Percentiles rank a stretch among this genome's conserved stretches.
These are phyloP conservation scores for Sebastiscus albofasciatus DNA, from an alignment of 2,797 vertebrate genomes.

Conservation along the genomic window DNA sequence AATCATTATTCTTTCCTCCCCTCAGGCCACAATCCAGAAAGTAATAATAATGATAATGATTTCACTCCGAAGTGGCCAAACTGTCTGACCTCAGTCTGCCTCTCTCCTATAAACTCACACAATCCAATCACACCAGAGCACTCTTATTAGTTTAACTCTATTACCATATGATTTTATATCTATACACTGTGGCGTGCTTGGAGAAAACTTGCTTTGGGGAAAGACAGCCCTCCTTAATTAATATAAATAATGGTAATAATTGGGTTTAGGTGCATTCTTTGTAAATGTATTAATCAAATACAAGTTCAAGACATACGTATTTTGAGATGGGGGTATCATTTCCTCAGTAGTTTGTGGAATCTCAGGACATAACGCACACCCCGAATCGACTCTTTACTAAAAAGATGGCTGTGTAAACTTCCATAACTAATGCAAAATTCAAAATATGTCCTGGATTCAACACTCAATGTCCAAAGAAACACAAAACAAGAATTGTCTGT, in stretches of 20 bases:
- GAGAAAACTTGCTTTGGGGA: neutral
- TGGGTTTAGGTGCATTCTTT: too few species aligned
- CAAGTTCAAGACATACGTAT: neutral
- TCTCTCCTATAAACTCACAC: slow-evolving; percentile 1
- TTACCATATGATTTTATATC: neutral
- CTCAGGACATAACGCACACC: too few species aligned
- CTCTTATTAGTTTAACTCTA: neutral
- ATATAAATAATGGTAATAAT: too few species aligned
- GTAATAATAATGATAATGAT: slow-evolving; percentile 1
- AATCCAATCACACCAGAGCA: neutral
- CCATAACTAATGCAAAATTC: neutral
- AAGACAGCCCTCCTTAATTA: neutral
- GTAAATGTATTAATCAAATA: too few species aligned
- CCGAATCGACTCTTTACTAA: neutral
- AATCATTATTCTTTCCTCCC: slow-evolving; percentile 26
- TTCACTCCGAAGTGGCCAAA: slow-evolving; percentile 8
- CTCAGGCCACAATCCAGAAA: slow-evolving; percentile 8
- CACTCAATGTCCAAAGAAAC: accelerated
- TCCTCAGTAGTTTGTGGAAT: neutral
- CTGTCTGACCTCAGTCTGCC: neutral
- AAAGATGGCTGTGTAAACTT: neutral
- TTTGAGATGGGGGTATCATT: neutral
- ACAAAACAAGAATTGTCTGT: neutral
- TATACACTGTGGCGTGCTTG: neutral
- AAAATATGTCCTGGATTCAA: neutral